Evolutionary conservation across 2,888 invertebrate genomes (phyloP).

Genomic region (Drosophila siamana): DNA sequence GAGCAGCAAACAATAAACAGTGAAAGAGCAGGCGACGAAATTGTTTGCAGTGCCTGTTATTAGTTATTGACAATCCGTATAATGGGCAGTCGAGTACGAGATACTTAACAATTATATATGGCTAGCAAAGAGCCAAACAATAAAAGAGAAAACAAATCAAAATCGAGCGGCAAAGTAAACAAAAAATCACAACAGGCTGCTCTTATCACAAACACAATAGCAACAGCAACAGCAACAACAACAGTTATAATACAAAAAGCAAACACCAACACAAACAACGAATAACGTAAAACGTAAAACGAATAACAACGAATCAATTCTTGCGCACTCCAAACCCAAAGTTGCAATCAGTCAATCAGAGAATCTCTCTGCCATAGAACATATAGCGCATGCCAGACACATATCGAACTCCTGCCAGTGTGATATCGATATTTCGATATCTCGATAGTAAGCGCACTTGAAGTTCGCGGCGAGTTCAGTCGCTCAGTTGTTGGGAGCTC

Average conservation of each 20-base stretch:
- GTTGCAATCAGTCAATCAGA: slow-evolving; percentile 33
- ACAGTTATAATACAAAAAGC: neutral
- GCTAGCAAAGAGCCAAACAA: slow-evolving; percentile 24
- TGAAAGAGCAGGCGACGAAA: slow-evolving; percentile 32
- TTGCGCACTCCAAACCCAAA: slow-evolving; percentile 19
- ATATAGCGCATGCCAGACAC: neutral
- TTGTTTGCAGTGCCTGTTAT: slow-evolving; percentile 25
- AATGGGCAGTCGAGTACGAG: slow-evolving; percentile 26
- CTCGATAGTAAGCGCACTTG: slow-evolving; percentile 5
- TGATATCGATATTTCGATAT: slow-evolving; percentile 27
- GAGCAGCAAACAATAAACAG: no score
- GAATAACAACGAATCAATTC: slow-evolving; percentile 17
- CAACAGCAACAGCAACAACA: slow-evolving; percentile 15
- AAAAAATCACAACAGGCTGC: slow-evolving; percentile 44
- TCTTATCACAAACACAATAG: slow-evolving; percentile 50
- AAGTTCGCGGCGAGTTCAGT: slow-evolving; percentile 34
- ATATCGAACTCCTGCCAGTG: slow-evolving; percentile 25
- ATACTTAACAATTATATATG: slow-evolving; percentile 12
- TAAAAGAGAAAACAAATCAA: slow-evolving; percentile 32
- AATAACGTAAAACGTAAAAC: slow-evolving; percentile 1
- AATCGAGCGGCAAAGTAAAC: slow-evolving; percentile 37
- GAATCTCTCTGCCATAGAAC: slow-evolving; percentile 20
- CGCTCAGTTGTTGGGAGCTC: slow-evolving; percentile 38
- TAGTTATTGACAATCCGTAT: slow-evolving; percentile 53
- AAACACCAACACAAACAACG: slow-evolving; percentile 7